Evolutionary conservation across 2,113 vertebrate species (phyloP).

Genomic region (Labeo catla): DNA sequence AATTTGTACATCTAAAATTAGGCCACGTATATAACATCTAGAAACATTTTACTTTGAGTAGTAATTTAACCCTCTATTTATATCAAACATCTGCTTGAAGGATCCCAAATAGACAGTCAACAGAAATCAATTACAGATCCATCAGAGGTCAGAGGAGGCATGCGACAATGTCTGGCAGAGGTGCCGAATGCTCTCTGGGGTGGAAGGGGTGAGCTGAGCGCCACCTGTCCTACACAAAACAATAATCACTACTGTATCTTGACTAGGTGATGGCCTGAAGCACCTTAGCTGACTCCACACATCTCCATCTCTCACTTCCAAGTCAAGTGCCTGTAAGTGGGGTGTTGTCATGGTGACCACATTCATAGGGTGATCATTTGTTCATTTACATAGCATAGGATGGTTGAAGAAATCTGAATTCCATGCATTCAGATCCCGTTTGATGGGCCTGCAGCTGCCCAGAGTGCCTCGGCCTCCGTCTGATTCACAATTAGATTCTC

Average conservation of each 20-base stretch:
- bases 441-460: slow-evolving; percentile 18
- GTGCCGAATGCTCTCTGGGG: background rate
- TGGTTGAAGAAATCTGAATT: slow-evolving; percentile 7
- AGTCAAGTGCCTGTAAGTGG: background rate
- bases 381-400: slow-evolving; percentile 26
- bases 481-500: slow-evolving; percentile 53
- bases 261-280: background rate
- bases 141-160: background rate
- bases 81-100: background rate
- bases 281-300: background rate
- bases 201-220: background rate
- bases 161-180: background rate
- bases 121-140: background rate
- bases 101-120: background rate
- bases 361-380: background rate
- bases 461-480: slow-evolving; percentile 38
- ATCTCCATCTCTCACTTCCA: background rate
- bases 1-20: background rate
- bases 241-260: background rate
- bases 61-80: background rate
- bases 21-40: background rate
- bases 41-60: background rate
- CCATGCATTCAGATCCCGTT: background rate
- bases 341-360: slow-evolving; percentile 42
- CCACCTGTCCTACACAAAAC: background rate